Base-by-base conservation (phyloP, 1,140 invertebrate species). In the Himalopsyche phryganea region DNA sequence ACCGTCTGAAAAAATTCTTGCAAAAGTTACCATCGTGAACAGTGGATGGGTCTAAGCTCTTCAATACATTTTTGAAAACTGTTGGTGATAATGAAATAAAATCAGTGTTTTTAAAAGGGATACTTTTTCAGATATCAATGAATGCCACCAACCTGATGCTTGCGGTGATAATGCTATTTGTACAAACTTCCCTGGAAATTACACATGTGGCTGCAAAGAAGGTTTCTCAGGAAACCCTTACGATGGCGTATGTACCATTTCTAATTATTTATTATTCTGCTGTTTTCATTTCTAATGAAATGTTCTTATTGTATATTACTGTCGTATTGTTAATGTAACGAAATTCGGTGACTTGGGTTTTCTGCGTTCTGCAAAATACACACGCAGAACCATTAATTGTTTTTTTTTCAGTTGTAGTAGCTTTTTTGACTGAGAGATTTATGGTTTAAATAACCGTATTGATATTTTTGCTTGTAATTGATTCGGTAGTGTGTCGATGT, bases 171-270 rank as follows among this genome's bases (percentile, higher is more conserved):
- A 91, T 67, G 86, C 91, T 13, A 65, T 88, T 17, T 97, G 94
- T 69, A 80, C 83, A 54, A 96, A 97, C 72, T 84, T 81, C 33
- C 85, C 85, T 19, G 94, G 93, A 67, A 94, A 94, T 72, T 94
- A 92, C 69, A 92, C 87, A 5, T 96, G 94, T 72, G 69, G 80
- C 28, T 96, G 92, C 76, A 84, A 84, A 61, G 79, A 85, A 45
- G 94, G 94, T 60, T 95, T 84, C 71, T 80, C 84, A 52, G 91
- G 92, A 72, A 90, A 94, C 81, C 88, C 92, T n/a, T 91, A 86
- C 70, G 83, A 87, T 76, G 89, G 84, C 59, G 86, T 88, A 68
- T 72, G 77, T 75, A 47, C 44, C 18, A 41, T 10, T 11, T 45
- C 6, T 17, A 45, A 5, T 28, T 3, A 28, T 9, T 28, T 9